Evolutionary conservation across 2,797 vertebrate species (phyloP).

Genomic region (Channa striata): DNA sequence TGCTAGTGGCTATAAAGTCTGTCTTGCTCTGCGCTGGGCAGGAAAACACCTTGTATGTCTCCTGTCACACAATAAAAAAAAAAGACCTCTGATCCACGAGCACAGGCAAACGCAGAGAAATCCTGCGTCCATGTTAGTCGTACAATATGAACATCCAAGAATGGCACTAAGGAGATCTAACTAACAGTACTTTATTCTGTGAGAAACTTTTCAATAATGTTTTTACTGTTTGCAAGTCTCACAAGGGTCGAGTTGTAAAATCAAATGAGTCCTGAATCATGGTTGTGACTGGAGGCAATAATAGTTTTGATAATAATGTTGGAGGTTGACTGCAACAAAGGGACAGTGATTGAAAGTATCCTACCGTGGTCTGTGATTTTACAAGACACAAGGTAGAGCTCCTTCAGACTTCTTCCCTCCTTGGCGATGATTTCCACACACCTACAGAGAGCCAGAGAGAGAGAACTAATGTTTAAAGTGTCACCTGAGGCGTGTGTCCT

Average conservation of each 20-base stretch:
- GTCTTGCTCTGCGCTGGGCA: conserved; percentile 13
- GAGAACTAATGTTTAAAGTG: conserved; percentile 52
- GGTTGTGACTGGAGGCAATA: conserved; percentile 65
- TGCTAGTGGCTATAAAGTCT: conserved; percentile 38
- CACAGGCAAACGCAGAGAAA: conserved; percentile 32
- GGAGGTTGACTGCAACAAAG: conserved; percentile 71
- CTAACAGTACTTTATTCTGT: conserved; percentile 49
- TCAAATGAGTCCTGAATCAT: conserved; percentile 66
- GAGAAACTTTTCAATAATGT: conserved; percentile 76
- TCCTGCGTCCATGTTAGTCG: conserved; percentile 22
- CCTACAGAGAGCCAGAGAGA: conserved; percentile 82
- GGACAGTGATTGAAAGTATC: conserved; percentile 67
- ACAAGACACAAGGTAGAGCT: conserved; percentile 98
- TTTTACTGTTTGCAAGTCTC: conserved; percentile 74
- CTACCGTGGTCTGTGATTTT: conserved; percentile 99
- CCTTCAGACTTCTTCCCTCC: conserved; percentile 95
- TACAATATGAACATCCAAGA: not conserved
- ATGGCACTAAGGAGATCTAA: conserved; percentile 33
- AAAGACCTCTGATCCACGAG: conserved; percentile 48
- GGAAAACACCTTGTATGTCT: conserved; percentile 31
- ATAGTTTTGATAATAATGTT: conserved; percentile 60
- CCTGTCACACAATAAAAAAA: conserved; percentile 50
- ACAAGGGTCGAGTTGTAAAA: conserved; percentile 61
- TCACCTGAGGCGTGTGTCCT: conserved; percentile 17
- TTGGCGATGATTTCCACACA: conserved; percentile 99